Evolutionary conservation across 2,888 invertebrate species (phyloP).

Genomic region (Agonopterix subpropinquella): DNA sequence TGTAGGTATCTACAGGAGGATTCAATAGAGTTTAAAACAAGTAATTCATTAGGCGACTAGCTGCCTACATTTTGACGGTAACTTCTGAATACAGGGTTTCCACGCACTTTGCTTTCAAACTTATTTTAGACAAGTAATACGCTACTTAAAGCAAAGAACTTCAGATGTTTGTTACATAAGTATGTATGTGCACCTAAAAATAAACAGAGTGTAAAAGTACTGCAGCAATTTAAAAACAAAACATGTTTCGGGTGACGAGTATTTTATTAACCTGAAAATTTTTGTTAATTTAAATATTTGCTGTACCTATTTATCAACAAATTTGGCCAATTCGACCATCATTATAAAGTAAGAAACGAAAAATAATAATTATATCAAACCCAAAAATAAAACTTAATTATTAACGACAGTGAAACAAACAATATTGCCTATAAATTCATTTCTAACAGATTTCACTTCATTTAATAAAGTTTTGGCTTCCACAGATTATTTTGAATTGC

Average conservation of each 20-base stretch:
- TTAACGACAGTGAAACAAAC: conserved; percentile 35
- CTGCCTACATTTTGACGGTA: conserved; percentile 4
- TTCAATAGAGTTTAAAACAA: neutral
- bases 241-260: too few species aligned
- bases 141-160: too few species aligned
- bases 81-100: neutral
- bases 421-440: conserved; percentile 43
- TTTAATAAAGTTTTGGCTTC: conserved; percentile 13
- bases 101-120: neutral
- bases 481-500: neutral
- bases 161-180: too few species aligned
- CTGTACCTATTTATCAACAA: conserved; percentile 14
- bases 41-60: conserved; percentile 3
- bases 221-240: too few species aligned
- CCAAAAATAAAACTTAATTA: conserved; percentile 45
- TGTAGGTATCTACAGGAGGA: too few species aligned
- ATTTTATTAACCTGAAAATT: too few species aligned
- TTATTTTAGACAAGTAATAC: too few species aligned
- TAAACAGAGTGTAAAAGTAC: too few species aligned
- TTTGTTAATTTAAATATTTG: neutral
- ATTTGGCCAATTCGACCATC: conserved; percentile 22
- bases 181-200: too few species aligned
- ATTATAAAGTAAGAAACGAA: conserved; percentile 30
- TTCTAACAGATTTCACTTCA: conserved; percentile 39
- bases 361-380: conserved; percentile 38